Evolutionary conservation across 2,888 invertebrate genomes (phyloP).

Genomic region (Gastrophysa polygoni): DNA sequence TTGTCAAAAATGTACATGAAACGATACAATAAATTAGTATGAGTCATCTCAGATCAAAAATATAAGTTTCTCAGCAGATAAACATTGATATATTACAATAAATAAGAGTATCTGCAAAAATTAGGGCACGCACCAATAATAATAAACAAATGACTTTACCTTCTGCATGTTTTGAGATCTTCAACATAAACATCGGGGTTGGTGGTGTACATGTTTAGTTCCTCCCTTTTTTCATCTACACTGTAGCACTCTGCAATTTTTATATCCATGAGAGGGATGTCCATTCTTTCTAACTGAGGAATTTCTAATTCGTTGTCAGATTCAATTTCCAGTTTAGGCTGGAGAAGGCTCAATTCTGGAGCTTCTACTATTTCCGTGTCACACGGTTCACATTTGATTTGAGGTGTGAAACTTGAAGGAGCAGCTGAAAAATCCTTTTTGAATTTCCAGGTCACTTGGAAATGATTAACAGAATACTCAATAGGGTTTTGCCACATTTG

Average conservation of each 20-base stretch:
- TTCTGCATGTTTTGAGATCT: conserved; percentile 12
- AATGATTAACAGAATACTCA: no score
- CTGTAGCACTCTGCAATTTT: conserved; percentile 21
- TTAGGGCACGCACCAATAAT: no score
- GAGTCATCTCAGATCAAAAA: no score
- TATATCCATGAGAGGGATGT: conserved; percentile 5
- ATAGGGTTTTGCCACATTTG: no score
- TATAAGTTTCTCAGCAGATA: no score
- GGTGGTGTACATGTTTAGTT: conserved; percentile 5
- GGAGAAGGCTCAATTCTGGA: conserved; percentile 5
- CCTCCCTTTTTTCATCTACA: conserved; percentile 22
- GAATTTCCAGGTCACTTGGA: no score
- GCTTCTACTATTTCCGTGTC: conserved; percentile 5
- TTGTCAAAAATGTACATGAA: no score
- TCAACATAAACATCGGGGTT: conserved; percentile 9
- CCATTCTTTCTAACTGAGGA: conserved; percentile 28
- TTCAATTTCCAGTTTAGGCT: conserved; percentile 6
- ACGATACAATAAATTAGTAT: no score
- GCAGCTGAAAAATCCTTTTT: conserved; percentile 12
- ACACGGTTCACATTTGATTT: conserved; percentile 16
- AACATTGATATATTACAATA: no score
- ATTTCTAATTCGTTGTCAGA: conserved; percentile 19
- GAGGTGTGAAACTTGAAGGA: conserved; percentile 15
- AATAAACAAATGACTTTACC: no score
- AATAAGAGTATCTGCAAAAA: no score